Percentiles rank a stretch among this genome's conserved stretches.
Conservation (phyloP, 2,888 invertebrate genomes). For the Epinotia brunnichana region DNA sequence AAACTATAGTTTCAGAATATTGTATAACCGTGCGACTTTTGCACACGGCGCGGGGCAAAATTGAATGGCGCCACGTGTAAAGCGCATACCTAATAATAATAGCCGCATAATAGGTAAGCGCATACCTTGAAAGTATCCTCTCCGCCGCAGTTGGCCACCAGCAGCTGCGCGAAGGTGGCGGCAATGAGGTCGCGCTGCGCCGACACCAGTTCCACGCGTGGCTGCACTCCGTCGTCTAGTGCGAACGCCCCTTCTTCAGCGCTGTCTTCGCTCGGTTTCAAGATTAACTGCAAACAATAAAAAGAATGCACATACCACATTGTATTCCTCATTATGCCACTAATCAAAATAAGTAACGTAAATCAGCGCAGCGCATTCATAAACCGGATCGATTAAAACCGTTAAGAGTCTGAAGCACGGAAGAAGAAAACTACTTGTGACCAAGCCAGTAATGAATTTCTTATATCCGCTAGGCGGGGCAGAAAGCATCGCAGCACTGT, state of each 20-base stretch:
- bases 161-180: constrained; percentile 95
- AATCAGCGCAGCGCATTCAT: too few species aligned
- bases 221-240: constrained; percentile 96
- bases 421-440: background rate
- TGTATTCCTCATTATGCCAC: too few species aligned
- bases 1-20: too few species aligned
- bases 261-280: constrained; percentile 59
- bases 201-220: constrained; percentile 91
- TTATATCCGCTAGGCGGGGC: too few species aligned
- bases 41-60: too few species aligned
- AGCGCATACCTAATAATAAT: too few species aligned
- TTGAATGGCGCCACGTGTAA: too few species aligned
- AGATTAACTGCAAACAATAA: constrained; percentile 57
- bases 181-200: constrained; percentile 95
- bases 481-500: background rate
- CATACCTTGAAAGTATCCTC: constrained; percentile 94
- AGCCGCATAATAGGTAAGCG: background rate
- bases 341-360: too few species aligned
- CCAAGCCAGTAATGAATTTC: background rate
- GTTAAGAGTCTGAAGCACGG: background rate
- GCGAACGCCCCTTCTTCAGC: constrained; percentile 87
- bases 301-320: background rate
- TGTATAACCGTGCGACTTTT: too few species aligned
- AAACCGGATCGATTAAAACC: background rate
- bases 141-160: constrained; percentile 96